Base-by-base conservation (phyloP, 2,797 vertebrate genomes). In the Danio kyathit region DNA sequence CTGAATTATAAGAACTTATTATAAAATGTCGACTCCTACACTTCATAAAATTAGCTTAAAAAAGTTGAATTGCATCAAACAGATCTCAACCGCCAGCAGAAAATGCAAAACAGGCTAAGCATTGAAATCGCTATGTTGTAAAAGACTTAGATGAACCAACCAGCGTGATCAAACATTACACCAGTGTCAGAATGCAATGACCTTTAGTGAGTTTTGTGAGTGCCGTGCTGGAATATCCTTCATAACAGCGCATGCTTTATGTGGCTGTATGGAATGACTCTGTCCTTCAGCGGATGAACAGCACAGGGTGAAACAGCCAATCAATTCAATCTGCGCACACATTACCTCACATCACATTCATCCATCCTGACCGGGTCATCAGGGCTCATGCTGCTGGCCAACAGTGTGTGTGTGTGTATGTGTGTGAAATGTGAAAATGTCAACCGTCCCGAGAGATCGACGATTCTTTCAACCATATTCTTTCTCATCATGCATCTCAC, bases 321-420 rank as follows among this genome's bases (percentile, higher is more conserved):
- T 80, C 78, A 74, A 64, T 74, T 80, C 49, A n/a, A 38, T 46
- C 51, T 80, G 41, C 16, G 19, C 56, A 80, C 69, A 80, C 69
- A 78, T 78, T 70, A 79, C 76, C 66, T 70, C 38, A 79, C 56
- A 65, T 73, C 78, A 80, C 14, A 80, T 73, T 80, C 72, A 80
- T 74, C 48, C 40, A 80, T 74, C 60, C 59, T 64, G 69, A 64
- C 69, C 65, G 60, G 76, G 66, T 79, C 66, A 61, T 12, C 38
- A 46, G 29, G 56, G 56, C 38, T 52, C 66, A 71, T 38, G 40
- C 38, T 51, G 66, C 66, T 79, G 66, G 76, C 71, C 76, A 79
- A 43, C 69, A 67, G 51, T 21, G 40, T 57, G 29, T 51, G 51
- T 66, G 63, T 56, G 77, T 74, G 38, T 40, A 17, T 44, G 67